These are phyloP conservation scores for cattle (Bos taurus) DNA, from an alignment of 2,113 vertebrate genomes.

Conservation along the genomic window DNA sequence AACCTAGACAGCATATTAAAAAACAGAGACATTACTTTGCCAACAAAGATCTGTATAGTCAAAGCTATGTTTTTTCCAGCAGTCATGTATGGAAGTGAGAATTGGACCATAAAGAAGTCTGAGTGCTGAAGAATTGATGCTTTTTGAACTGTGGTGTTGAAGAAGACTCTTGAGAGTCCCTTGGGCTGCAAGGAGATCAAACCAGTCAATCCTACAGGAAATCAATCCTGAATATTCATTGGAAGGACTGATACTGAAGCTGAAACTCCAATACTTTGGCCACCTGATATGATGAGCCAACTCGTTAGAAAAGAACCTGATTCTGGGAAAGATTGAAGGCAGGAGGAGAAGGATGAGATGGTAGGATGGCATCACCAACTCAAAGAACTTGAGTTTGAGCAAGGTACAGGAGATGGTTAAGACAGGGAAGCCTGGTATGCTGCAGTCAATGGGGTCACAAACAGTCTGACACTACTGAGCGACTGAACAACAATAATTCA, in stretches of 20 bases:
- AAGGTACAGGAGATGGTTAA: neutral
- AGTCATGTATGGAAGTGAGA: neutral
- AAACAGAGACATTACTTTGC: neutral
- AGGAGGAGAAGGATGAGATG: neutral
- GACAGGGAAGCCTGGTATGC: neutral
- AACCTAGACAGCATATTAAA: neutral
- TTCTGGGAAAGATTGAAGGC: neutral
- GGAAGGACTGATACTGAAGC: neutral
- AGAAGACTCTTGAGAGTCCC: neutral
- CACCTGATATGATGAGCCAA: neutral
- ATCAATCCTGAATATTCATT: neutral
- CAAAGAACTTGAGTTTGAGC: neutral
- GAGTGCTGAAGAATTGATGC: neutral
- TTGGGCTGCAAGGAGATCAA: neutral
- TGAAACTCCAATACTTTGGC: neutral
- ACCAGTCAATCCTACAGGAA: neutral
- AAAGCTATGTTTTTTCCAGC: neutral
- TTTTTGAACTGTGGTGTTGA: neutral
- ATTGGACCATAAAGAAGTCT: neutral
- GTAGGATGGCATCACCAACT: neutral
- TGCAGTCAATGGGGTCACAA: neutral
- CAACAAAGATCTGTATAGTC: neutral
- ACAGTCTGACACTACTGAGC: neutral
- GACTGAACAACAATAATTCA: neutral
- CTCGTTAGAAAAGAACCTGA: neutral